Base-by-base conservation (phyloP, 2,888 invertebrate species). In the Bedellia somnulentella region DNA sequence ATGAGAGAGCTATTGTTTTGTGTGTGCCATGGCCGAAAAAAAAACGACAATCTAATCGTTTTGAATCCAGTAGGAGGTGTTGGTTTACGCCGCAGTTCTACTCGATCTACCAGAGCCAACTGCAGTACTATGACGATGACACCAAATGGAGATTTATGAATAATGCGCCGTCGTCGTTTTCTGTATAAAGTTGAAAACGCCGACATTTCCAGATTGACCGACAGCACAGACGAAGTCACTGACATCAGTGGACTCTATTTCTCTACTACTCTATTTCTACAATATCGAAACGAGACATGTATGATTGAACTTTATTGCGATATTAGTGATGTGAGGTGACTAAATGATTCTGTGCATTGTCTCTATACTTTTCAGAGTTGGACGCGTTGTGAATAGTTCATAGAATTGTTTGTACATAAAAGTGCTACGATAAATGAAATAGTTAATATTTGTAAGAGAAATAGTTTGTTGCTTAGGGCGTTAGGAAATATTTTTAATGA, bases 1-100 rank as follows among this genome's bases (percentile, higher is more conserved):
- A 90, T 93, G 85, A 79, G 83, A 36, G 93, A 93, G 57, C 77
- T 92, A 14, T 57, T 92, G 18, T 76, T 83, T 35, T 89, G 89
- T 49, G 70, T 58, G 32, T 66, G 56, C 32, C 55, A 58, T 14
- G 57, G 57, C 0, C 68, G 70, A 34, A 54, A 56, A 33, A 73
- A 70, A 46, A 62, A 52, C 30, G 66, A 68, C 15, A 75, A 76
- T 37, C 45, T 71, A 33, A 67, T 75, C 35, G 44, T 71, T 16
- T 37, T 75, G 37, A 73, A 77, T 37, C 67, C 70, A 1, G 68
- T 75, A 9, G 71, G 70, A 1, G 67, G 66, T 1, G 58, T 46
- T 2, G 71, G 57, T 0, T 41, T 76, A 34, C 54, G 75, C 15
- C 46, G 77, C 18, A 78, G 78, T 33, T 78, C 78, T 10, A 78